A percentile compares a stretch with the other conserved stretches of the same genome.
These are phyloP conservation scores for Diadromus collaris DNA, from an alignment of 2,888 invertebrate genomes.

Conservation along the genomic window DNA sequence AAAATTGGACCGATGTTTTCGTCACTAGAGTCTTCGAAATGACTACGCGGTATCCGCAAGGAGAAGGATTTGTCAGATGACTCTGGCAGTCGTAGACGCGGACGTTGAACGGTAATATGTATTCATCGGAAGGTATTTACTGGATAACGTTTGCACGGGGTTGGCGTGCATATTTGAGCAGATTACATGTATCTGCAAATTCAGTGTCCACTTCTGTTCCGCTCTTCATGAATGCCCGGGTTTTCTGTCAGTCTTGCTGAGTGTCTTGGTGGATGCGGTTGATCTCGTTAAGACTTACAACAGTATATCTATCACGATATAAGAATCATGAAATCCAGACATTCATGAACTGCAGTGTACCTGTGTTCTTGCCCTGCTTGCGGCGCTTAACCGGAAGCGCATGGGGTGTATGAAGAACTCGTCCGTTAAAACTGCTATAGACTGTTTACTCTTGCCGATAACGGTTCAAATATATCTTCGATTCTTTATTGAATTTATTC, in stretches of 20 bases:
- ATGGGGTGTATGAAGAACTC: slow-evolving; percentile 42
- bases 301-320: too few relatives aligned
- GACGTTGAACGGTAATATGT: slow-evolving; percentile 36
- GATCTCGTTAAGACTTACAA: too few relatives aligned
- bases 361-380: slow-evolving; percentile 75
- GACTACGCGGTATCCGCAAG: slow-evolving; percentile 39
- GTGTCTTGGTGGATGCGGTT: too few relatives aligned
- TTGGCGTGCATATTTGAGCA: not conserved
- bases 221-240: too few relatives aligned
- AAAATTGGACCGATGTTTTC: slow-evolving; percentile 64
- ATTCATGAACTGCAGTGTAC: too few relatives aligned
- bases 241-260: too few relatives aligned
- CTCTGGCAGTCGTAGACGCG: slow-evolving; percentile 31
- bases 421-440: slow-evolving; percentile 45
- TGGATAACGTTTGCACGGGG: slow-evolving; percentile 43
- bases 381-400: slow-evolving; percentile 72
- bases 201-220: slow-evolving; percentile 33
- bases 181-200: slow-evolving; percentile 19
- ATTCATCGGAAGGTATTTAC: slow-evolving; percentile 44
- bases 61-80: slow-evolving; percentile 33
- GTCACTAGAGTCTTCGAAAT: slow-evolving; percentile 25
- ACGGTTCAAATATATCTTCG: not conserved
- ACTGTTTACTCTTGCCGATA: slow-evolving; percentile 57
- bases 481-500: slow-evolving; percentile 6
- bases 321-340: too few relatives aligned